A percentile compares a stretch with the other conserved stretches of the same genome.
These are phyloP conservation scores for Prosapia bicincta DNA, from an alignment of 2,888 invertebrate genomes.

Conservation along the genomic window DNA sequence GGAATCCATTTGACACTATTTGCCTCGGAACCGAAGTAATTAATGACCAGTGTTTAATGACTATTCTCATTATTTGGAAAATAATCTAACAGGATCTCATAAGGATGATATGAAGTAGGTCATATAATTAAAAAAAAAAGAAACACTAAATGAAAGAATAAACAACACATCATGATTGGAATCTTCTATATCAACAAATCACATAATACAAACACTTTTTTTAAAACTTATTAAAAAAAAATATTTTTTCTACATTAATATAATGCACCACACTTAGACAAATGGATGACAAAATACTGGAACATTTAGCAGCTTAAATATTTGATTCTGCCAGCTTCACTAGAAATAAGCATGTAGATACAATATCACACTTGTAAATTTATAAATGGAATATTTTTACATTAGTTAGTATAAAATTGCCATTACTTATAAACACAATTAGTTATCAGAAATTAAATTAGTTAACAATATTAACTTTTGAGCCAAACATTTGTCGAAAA, in stretches of 20 bases:
- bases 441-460: background rate
- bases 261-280: background rate
- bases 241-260: constrained; percentile 2
- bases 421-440: background rate
- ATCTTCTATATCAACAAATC: background rate
- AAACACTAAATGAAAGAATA: background rate
- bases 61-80: too few relatives aligned
- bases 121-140: too few relatives aligned
- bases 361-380: background rate
- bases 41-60: too few relatives aligned
- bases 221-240: background rate
- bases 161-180: background rate
- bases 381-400: constrained; percentile 2
- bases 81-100: too few relatives aligned
- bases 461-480: background rate
- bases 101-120: too few relatives aligned
- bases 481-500: background rate
- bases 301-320: background rate
- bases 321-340: background rate
- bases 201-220: background rate
- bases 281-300: background rate
- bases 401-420: background rate
- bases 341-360: background rate
- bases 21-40: too few relatives aligned
- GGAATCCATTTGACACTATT: too few relatives aligned